phyloP scores from a whole-genome alignment of 1,140 invertebrate species.

The Acromyrmex heyeri region DNA sequence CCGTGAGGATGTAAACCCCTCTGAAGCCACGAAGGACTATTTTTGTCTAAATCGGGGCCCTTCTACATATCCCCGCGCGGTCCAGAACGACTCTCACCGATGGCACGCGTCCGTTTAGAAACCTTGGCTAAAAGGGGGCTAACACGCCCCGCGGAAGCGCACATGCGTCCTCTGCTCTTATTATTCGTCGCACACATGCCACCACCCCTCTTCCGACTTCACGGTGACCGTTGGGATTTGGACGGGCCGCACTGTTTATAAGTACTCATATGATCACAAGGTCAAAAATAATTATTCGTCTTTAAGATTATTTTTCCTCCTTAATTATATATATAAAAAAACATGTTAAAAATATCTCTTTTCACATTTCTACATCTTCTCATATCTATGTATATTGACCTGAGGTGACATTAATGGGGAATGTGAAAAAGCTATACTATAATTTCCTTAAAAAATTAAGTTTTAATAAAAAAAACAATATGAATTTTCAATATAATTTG shows the following conservation, averaged over 20 bases:
- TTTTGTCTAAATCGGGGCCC: slow-evolving; percentile 71
- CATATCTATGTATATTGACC: neutral
- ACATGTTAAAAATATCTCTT: neutral
- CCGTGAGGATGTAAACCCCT: slow-evolving; percentile 66
- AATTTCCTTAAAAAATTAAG: neutral
- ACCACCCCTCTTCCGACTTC: slow-evolving; percentile 44
- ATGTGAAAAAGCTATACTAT: neutral
- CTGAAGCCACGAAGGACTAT: slow-evolving; percentile 62
- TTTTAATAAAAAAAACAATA: neutral
- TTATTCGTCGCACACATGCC: slow-evolving; percentile 71
- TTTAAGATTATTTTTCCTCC: neutral
- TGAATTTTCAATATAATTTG: neutral
- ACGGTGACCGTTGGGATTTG: slow-evolving; percentile 75
- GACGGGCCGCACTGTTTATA: slow-evolving; percentile 22
- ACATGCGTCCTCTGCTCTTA: slow-evolving; percentile 68
- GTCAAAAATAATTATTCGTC: slow-evolving; percentile 21
- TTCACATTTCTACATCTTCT: neutral
- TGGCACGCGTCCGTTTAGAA: slow-evolving; percentile 82
- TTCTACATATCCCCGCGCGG: slow-evolving; percentile 74
- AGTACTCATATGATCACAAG: neutral
- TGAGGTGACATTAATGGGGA: neutral
- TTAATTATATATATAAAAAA: neutral
- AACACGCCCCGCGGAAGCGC: slow-evolving; percentile 68
- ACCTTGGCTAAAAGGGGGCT: slow-evolving; percentile 73
- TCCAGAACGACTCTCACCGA: slow-evolving; percentile 79